Evolutionary conservation across 2,113 vertebrate species (phyloP).

Genomic region (Myiozetetes cayanensis): DNA sequence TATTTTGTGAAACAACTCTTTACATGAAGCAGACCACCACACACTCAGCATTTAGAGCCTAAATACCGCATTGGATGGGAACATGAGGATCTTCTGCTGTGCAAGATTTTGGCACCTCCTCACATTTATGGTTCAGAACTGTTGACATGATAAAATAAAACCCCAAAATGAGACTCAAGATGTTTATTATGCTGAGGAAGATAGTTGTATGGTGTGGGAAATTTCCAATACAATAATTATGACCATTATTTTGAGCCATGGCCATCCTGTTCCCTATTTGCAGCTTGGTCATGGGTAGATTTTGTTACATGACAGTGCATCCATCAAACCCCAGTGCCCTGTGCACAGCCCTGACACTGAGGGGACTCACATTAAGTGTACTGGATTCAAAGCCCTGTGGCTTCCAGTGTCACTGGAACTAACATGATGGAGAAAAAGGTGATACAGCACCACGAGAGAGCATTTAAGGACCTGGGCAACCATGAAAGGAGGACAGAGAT

Average conservation of each 20-base stretch:
- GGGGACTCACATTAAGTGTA: accelerated
- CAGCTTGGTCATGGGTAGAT: not conserved
- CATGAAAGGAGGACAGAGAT: not conserved
- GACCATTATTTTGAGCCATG: not conserved
- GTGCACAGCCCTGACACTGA: not conserved
- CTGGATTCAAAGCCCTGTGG: not conserved
- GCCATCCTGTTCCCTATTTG: not conserved
- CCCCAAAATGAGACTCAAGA: not conserved
- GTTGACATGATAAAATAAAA: slow-evolving; percentile 38
- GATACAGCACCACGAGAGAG: not conserved
- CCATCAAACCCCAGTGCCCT: not conserved
- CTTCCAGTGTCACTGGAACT: not conserved
- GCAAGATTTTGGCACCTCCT: slow-evolving; percentile 3
- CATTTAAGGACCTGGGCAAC: not conserved
- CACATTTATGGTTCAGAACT: not conserved
- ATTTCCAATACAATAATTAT: not conserved
- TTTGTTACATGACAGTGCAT: not conserved
- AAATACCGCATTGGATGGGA: not conserved
- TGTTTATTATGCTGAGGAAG: not conserved
- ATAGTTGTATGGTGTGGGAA: not conserved
- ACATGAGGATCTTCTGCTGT: not conserved
- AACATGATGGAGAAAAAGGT: not conserved
- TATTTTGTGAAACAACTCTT: not conserved
- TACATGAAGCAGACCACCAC: not conserved
- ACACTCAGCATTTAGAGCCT: not conserved